Conservation (phyloP, 2,888 invertebrate species). For the Mamestra brassicae region DNA sequence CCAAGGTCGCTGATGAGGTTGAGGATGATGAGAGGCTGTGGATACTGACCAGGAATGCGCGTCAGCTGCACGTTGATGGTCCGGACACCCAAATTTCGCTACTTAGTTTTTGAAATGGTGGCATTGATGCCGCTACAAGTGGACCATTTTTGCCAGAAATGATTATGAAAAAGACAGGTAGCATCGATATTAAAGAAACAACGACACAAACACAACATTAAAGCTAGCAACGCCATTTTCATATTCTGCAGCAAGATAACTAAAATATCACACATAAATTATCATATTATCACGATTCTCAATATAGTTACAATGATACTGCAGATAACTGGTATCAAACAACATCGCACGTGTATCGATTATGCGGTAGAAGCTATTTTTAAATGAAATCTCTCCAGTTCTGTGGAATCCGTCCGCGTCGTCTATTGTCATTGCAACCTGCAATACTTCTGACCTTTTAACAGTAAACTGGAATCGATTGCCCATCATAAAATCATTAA, state of each 20-base stretch:
- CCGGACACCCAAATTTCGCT: no score
- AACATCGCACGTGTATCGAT: slow-evolving; percentile 33
- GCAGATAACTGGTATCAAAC: slow-evolving; percentile 34
- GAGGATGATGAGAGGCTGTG: no score
- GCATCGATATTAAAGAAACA: not conserved
- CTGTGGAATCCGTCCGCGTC: slow-evolving; percentile 1
- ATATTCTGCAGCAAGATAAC: slow-evolving; percentile 24
- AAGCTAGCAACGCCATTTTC: not conserved
- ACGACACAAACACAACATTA: not conserved
- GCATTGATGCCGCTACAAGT: no score
- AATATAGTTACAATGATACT: slow-evolving; percentile 24
- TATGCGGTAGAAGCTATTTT: slow-evolving; percentile 10
- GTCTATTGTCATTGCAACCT: slow-evolving; percentile 15
- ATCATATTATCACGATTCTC: slow-evolving; percentile 16
- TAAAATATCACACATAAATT: slow-evolving; percentile 12
- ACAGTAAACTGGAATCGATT: slow-evolving; percentile 6
- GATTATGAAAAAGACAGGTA: no score
- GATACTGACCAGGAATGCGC: no score
- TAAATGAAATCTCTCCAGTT: slow-evolving; percentile 13
- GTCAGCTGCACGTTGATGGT: no score
- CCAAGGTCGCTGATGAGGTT: no score
- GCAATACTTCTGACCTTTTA: slow-evolving; percentile 22
- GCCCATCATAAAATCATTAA: slow-evolving; percentile 5
- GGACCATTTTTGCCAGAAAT: no score
- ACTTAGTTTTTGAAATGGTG: no score